These are phyloP conservation scores for Disparrhopalites patrizii DNA, from an alignment of 2,888 invertebrate species.

Conservation along the genomic window DNA sequence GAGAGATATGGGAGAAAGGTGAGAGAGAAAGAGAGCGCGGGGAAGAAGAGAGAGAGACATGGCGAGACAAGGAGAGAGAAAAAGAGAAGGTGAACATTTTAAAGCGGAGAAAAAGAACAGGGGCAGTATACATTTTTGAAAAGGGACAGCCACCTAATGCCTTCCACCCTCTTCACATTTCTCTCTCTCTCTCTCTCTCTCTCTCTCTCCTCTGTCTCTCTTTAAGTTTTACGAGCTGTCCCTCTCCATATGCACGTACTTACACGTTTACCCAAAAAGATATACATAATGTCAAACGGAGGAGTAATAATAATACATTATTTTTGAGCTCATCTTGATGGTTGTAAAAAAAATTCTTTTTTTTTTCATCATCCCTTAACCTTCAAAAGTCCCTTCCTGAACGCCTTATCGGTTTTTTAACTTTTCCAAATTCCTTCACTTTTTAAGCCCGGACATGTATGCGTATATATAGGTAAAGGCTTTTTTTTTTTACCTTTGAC, in stretches of 20 bases:
- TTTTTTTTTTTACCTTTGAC: no score
- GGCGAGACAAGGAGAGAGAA: no score
- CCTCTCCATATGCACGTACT: no score
- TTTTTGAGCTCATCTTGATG: slow-evolving; percentile 5
- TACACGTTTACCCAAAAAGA: not conserved
- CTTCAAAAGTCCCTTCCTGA: slow-evolving; percentile 3
- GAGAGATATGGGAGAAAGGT: no score
- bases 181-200: no score
- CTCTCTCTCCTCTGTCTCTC: not conserved
- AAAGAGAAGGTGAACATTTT: not conserved
- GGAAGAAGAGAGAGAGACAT: no score
- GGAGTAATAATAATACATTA: slow-evolving; percentile 10
- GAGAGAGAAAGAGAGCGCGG: no score
- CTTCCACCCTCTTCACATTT: no score
- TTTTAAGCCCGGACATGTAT: not conserved
- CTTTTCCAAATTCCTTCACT: slow-evolving; percentile 3
- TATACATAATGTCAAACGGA: slow-evolving; percentile 15
- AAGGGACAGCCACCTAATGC: slow-evolving; percentile 13
- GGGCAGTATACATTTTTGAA: no score
- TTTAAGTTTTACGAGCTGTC: slow-evolving; percentile 13
- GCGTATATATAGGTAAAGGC: no score
- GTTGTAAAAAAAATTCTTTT: slow-evolving; percentile 1
- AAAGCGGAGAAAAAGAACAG: slow-evolving; percentile 12
- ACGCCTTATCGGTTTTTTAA: slow-evolving; percentile 20
- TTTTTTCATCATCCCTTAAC: no score